phyloP scores from a whole-genome alignment of 2,888 invertebrate species.

The Xylota segnis region DNA sequence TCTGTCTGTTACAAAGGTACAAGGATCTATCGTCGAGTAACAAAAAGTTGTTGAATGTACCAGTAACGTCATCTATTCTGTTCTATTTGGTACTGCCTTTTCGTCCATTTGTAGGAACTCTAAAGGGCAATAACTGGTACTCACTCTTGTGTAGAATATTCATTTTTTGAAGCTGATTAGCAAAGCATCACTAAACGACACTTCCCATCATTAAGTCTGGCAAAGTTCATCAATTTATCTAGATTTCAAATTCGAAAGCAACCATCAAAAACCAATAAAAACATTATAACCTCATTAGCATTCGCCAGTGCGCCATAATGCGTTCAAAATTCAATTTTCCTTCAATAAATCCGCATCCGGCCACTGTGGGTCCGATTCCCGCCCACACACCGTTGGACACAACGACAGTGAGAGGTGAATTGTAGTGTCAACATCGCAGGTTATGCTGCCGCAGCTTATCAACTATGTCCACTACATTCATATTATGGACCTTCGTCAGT shows the following conservation, averaged over 20 bases:
- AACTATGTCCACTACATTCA: conserved; percentile 19
- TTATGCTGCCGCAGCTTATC: neutral
- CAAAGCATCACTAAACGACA: neutral
- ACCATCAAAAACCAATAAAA: conserved; percentile 12
- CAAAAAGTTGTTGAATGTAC: too few relatives aligned
- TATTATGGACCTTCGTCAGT: neutral
- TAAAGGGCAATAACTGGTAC: too few relatives aligned
- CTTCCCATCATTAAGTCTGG: neutral
- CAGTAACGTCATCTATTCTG: too few relatives aligned
- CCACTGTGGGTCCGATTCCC: neutral
- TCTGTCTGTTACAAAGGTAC: too few relatives aligned
- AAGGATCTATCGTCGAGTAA: too few relatives aligned
- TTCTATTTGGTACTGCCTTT: too few relatives aligned
- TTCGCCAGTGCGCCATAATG: neutral
- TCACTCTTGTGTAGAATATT: too few relatives aligned
- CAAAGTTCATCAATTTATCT: neutral
- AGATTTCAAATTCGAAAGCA: neutral
- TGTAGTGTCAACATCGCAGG: neutral
- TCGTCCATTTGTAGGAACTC: too few relatives aligned
- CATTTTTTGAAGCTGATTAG: too few relatives aligned
- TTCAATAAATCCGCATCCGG: neutral
- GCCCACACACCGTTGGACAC: neutral
- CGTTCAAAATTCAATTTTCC: neutral
- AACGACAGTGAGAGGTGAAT: neutral
- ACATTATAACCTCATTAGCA: conserved; percentile 41